These are phyloP conservation scores for Eurystomus gularis DNA, from an alignment of 2,113 vertebrate species.

Conservation along the genomic window DNA sequence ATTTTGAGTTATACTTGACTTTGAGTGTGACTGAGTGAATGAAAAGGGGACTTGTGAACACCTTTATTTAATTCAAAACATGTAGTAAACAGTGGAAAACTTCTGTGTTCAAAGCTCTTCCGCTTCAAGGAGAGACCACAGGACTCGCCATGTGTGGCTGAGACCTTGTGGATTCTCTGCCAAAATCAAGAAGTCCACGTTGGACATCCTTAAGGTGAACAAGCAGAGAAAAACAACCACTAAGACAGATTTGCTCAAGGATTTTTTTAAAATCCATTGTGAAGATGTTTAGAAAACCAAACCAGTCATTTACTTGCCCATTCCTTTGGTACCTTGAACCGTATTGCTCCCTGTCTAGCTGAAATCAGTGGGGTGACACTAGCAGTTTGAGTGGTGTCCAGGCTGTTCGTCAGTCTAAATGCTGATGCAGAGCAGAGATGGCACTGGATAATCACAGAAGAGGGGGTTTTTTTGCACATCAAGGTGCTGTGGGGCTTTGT, in stretches of 20 bases:
- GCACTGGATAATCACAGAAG: neutral
- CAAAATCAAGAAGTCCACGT: neutral
- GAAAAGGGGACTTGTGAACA: neutral
- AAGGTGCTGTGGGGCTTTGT: neutral
- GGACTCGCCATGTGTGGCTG: accelerated
- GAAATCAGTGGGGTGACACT: neutral
- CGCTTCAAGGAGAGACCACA: neutral
- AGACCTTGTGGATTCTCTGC: neutral
- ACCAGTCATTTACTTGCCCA: neutral
- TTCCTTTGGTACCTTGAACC: neutral
- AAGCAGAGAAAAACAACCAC: neutral
- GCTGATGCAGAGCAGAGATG: neutral
- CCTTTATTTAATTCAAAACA: neutral
- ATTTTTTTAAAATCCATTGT: neutral
- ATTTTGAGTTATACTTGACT: neutral
- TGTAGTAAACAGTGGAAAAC: neutral
- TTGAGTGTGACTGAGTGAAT: neutral
- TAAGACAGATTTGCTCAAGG: neutral
- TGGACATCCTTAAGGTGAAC: neutral
- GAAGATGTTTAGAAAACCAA: neutral
- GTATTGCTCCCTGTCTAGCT: neutral
- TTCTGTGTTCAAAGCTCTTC: neutral
- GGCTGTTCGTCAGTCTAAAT: neutral
- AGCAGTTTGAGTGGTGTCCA: neutral
- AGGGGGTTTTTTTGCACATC: neutral